These are phyloP conservation scores for Drosophila mimetica DNA, from an alignment of 2,888 invertebrate species.

Conservation along the genomic window DNA sequence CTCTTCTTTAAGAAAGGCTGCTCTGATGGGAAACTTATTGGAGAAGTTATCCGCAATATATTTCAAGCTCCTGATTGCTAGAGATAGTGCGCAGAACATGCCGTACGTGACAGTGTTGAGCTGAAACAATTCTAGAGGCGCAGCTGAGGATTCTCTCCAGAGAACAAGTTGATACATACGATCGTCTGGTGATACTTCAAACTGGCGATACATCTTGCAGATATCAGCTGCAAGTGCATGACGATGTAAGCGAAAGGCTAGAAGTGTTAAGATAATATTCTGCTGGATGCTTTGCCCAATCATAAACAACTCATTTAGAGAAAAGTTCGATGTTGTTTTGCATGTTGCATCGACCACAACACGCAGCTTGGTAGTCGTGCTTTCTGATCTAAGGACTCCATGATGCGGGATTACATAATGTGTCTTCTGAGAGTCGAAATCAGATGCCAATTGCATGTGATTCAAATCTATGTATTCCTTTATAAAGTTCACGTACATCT, in stretches of 20 bases:
- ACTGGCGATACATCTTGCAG: too few relatives aligned
- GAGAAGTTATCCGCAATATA: neutral
- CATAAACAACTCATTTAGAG: neutral
- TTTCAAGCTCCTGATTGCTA: neutral
- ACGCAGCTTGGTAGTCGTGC: too few relatives aligned
- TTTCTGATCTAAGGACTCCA: neutral
- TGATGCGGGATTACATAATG: neutral
- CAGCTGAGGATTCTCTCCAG: neutral
- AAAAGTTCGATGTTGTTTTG: neutral
- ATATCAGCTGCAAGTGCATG: too few relatives aligned
- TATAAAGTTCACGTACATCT: neutral
- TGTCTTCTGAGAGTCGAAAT: neutral
- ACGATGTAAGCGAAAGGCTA: too few relatives aligned
- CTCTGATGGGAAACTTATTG: neutral
- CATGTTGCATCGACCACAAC: neutral
- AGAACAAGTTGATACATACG: neutral
- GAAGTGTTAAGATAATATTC: too few relatives aligned
- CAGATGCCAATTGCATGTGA: neutral
- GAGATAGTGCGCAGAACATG: neutral
- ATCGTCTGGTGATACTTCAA: neutral
- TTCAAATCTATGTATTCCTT: neutral
- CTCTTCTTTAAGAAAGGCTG: too few relatives aligned
- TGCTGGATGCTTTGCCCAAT: too few relatives aligned
- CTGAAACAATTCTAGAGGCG: neutral
- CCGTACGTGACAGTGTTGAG: neutral